Evolutionary conservation across 2,888 invertebrate genomes (phyloP).

Genomic region (Heliconius hortense): DNA sequence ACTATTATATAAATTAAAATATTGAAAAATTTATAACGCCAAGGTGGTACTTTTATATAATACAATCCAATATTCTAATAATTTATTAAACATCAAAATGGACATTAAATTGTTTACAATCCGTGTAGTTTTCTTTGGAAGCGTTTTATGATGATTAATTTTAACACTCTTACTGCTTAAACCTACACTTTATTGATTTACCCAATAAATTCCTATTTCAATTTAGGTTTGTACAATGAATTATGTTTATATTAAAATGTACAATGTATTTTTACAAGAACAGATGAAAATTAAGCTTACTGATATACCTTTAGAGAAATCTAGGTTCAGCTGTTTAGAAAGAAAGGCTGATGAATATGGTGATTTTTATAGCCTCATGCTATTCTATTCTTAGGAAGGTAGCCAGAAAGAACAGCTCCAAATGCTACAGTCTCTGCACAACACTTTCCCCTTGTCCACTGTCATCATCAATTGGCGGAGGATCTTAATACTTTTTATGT

Average conservation of each 20-base stretch:
- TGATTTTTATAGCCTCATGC: too few relatives aligned
- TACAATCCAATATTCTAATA: too few relatives aligned
- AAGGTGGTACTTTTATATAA: neutral
- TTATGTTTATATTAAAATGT: neutral
- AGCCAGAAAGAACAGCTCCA: too few relatives aligned
- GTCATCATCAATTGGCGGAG: too few relatives aligned
- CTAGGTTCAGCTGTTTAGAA: neutral
- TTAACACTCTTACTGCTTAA: neutral
- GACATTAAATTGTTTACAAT: neutral
- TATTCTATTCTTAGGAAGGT: too few relatives aligned
- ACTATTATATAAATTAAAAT: neutral
- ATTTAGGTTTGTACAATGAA: neutral
- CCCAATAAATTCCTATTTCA: neutral
- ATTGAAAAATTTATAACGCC: too few relatives aligned
- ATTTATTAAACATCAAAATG: neutral
- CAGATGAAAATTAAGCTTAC: too few relatives aligned
- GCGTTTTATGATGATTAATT: neutral
- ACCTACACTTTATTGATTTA: too few relatives aligned
- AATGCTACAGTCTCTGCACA: too few relatives aligned
- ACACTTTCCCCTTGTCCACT: too few relatives aligned
- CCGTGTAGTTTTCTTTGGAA: neutral
- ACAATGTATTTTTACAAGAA: neutral
- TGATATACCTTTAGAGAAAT: neutral
- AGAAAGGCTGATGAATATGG: too few relatives aligned
- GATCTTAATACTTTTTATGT: too few relatives aligned